A percentile compares a stretch with the other conserved stretches of the same genome.
Conservation (phyloP, 2,888 invertebrate genomes). For the Oasisia sp. region DNA sequence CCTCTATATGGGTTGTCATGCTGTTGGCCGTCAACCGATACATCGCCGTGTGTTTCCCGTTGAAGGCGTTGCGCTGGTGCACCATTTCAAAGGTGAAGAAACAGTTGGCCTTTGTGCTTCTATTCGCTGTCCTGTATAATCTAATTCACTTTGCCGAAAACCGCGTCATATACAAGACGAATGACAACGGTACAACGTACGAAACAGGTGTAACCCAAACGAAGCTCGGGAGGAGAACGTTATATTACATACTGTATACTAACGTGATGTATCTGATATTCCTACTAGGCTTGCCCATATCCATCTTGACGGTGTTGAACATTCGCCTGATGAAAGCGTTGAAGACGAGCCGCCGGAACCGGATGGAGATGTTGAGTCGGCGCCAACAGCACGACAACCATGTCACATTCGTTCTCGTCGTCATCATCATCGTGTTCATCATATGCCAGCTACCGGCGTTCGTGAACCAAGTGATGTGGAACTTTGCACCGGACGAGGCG, state of each 20-base stretch:
- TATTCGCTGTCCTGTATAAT: slow-evolving; percentile 39
- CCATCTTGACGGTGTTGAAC: too few relatives aligned
- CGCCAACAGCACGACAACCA: slow-evolving; percentile 41
- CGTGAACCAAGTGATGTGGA: slow-evolving; percentile 44
- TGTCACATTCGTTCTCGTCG: slow-evolving; percentile 44
- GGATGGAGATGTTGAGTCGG: background rate
- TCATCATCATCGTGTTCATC: slow-evolving; percentile 43
- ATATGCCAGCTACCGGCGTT: slow-evolving; percentile 44
- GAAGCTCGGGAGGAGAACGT: too few relatives aligned
- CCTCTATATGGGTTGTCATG: slow-evolving; percentile 42
- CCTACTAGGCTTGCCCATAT: slow-evolving; percentile 29
- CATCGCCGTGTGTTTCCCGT: slow-evolving; percentile 44
- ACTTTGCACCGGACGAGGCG: slow-evolving; percentile 32
- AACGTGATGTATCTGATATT: slow-evolving; percentile 35
- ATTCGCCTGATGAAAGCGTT: too few relatives aligned
- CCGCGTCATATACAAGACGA: background rate
- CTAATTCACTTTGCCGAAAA: slow-evolving; percentile 39
- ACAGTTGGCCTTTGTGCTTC: slow-evolving; percentile 37
- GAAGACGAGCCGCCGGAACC: too few relatives aligned
- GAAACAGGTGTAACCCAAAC: background rate
- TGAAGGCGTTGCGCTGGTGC: slow-evolving; percentile 41
- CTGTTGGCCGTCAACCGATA: slow-evolving; percentile 41
- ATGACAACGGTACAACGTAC: background rate
- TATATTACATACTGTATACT: slow-evolving; percentile 26
- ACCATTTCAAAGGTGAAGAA: slow-evolving; percentile 39